phyloP scores from a whole-genome alignment of 2,113 vertebrate species.

The Paramormyrops kingsleyae region DNA sequence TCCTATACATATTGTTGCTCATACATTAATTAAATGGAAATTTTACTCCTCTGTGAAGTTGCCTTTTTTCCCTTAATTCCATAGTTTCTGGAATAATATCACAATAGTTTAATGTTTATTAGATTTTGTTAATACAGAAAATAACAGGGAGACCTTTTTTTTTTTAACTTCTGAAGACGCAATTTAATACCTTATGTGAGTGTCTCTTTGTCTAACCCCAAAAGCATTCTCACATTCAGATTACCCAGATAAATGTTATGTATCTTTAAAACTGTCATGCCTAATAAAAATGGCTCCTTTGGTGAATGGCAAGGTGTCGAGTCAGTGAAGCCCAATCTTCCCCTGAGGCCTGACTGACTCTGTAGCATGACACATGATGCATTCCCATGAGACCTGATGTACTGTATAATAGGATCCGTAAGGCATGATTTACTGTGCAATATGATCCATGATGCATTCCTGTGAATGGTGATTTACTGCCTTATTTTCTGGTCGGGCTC shows the following conservation, averaged over 20 bases:
- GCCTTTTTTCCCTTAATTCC: neutral
- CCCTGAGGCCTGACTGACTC: neutral
- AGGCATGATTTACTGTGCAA: neutral
- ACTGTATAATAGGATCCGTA: neutral
- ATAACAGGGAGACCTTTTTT: neutral
- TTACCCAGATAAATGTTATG: neutral
- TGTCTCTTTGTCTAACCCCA: neutral
- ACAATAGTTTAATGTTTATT: neutral
- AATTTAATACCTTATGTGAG: neutral
- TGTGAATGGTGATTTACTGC: neutral
- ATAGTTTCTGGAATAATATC: neutral
- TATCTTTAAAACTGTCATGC: neutral
- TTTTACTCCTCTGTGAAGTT: neutral
- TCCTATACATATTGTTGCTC: neutral
- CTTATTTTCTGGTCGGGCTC: neutral
- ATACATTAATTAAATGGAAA: neutral
- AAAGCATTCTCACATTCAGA: neutral
- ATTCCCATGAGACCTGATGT: neutral
- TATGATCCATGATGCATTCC: neutral
- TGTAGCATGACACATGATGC: neutral
- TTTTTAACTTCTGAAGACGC: neutral
- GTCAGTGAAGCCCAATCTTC: neutral
- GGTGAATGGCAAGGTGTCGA: neutral
- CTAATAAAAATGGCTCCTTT: neutral
- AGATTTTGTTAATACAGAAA: neutral